Base-by-base conservation (phyloP, 2,888 invertebrate genomes). In the Nephrotoma guestfalica region DNA sequence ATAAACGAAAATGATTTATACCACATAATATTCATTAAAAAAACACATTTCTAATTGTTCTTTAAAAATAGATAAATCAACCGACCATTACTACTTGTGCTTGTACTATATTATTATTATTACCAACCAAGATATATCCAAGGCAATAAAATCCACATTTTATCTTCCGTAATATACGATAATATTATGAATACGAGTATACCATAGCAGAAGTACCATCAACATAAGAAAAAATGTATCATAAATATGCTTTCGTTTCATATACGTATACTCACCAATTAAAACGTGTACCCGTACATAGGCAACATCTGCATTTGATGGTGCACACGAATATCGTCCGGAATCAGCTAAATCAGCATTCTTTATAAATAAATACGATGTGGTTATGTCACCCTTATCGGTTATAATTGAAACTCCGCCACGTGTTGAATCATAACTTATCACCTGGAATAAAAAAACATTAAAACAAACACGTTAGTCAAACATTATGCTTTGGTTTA, bases 331-430 rank as follows among this genome's bases (percentile, higher is more conserved):
- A 91, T 96, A 96, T 91, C 95, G 95, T 89, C 96, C 96, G 87
- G 95, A 95, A 92, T 96, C 96, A 88, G 94, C 92, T 89, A 94
- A 93, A 90, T 94, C 94, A 88, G 96, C 96, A 91, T 95, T 94
- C 91, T 95, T 95, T 90, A 96, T 95, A 89, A 96, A 93, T 89
- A 96, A 93, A 92, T 94, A 95, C 90, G 95, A 95, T 89, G 95
- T 95, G 89, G 96, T 96, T 89, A 95, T 94, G 91, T 96, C 95
- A 88, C 95, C 95, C 91, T 96, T 96, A 91, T 96, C 96, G 87
- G 96, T 96, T 91, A 96, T 95, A 89, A 96, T 95, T 89, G 95
- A 95, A 89, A 96, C 95, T 86, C 96, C 96, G 88, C 96, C 96
- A 89, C 96, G 93, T 89, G 93, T 94, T 89, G 95, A 95, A 92